These are phyloP conservation scores for Coregonus sp. DNA, from an alignment of 2,797 vertebrate genomes.

Conservation along the genomic window DNA sequence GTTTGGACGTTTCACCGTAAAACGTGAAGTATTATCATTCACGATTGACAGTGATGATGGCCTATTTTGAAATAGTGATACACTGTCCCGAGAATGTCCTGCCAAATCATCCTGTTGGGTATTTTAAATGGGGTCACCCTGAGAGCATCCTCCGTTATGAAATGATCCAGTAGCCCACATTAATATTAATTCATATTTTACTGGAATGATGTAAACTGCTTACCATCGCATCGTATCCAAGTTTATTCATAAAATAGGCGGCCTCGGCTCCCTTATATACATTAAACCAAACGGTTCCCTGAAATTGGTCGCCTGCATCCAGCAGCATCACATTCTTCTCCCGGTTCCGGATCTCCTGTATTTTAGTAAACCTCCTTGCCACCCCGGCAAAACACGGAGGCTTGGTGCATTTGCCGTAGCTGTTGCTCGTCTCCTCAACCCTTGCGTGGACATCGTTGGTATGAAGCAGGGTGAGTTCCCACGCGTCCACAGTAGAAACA, in stretches of 20 bases:
- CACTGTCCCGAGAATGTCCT: too few species aligned
- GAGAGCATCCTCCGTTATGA: too few species aligned
- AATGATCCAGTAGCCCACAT: too few species aligned
- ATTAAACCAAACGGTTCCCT: conserved; percentile 91
- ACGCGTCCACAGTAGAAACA: conserved; percentile 41
- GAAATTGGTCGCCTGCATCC: conserved; percentile 93
- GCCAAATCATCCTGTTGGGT: too few species aligned
- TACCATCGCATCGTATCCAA: conserved; percentile 90
- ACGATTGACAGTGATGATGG: too few species aligned
- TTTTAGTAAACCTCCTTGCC: conserved; percentile 73
- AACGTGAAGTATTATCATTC: too few species aligned
- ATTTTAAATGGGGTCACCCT: too few species aligned
- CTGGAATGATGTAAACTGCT: conserved; percentile 35
- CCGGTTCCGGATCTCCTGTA: conserved; percentile 62
- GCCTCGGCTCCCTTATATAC: conserved; percentile 85
- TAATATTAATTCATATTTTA: too few species aligned
- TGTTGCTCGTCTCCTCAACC: conserved; percentile 80
- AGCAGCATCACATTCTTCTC: conserved; percentile 82
- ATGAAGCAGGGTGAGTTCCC: conserved; percentile 86
- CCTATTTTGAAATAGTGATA: too few species aligned
- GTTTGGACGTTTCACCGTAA: too few species aligned
- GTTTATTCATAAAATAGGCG: conserved; percentile 85
- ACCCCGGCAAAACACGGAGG: conserved; percentile 82
- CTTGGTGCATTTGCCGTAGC: conserved; percentile 70
- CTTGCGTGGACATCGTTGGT: conserved; percentile 92